Conservation (phyloP, 2,888 invertebrate genomes). For the Standfussiana lucernea region DNA sequence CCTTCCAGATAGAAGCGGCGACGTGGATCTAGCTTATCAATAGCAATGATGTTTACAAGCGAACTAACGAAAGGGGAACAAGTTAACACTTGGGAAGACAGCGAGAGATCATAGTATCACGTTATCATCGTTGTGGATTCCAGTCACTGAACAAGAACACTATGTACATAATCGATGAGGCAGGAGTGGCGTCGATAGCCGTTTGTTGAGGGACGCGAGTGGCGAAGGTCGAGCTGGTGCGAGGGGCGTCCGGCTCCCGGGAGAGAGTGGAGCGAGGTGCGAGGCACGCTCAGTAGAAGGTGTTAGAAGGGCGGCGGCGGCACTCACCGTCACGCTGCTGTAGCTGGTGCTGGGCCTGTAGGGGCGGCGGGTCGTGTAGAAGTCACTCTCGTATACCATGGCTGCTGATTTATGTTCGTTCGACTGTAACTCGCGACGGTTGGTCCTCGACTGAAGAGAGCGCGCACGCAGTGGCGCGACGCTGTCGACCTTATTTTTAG, state of each 20-base stretch:
- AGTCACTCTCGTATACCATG: conserved; percentile 98
- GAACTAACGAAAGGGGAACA: conserved; percentile 69
- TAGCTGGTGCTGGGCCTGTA: conserved; percentile 94
- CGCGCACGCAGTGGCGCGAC: conserved; percentile 76
- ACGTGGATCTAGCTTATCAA: conserved; percentile 65
- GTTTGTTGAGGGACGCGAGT: conserved; percentile 73
- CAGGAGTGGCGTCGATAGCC: conserved; percentile 66
- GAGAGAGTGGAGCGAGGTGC: conserved; percentile 85
- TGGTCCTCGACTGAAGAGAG: conserved; percentile 86
- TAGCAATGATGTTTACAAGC: conserved; percentile 88
- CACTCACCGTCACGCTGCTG: conserved; percentile 93
- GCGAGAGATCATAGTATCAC: conserved; percentile 65
- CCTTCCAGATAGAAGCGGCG: conserved; percentile 52
- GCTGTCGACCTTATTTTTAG: conserved; percentile 87
- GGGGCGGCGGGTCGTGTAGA: conserved; percentile 96
- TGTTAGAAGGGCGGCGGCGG: conserved; percentile 77
- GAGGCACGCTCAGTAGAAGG: conserved; percentile 78
- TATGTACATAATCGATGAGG: conserved; percentile 50
- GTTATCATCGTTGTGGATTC: conserved; percentile 61
- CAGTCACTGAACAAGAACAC: conserved; percentile 65
- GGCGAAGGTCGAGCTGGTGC: conserved; percentile 86
- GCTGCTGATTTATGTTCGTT: conserved; percentile 84
- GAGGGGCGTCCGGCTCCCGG: conserved; percentile 89
- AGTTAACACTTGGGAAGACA: conserved; percentile 76
- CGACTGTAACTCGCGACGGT: conserved; percentile 89